These are phyloP conservation scores for Galeopsomyia nigrocyanea DNA, from an alignment of 2,888 invertebrate species.

Conservation along the genomic window DNA sequence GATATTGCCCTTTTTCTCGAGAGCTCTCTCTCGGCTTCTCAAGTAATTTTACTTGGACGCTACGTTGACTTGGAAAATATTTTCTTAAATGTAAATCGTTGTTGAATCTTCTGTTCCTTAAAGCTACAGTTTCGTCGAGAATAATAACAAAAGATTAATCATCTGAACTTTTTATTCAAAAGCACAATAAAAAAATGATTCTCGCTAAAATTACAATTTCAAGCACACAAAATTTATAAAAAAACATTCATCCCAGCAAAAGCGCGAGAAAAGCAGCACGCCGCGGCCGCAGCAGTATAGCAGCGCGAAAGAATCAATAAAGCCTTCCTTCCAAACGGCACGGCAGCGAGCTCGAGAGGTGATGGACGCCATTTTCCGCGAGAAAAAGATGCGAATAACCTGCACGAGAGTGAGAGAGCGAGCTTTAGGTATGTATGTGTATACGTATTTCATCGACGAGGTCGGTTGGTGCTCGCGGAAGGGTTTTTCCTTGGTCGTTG, in stretches of 20 bases:
- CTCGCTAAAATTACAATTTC: too few species aligned
- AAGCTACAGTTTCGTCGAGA: too few species aligned
- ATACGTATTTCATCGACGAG: conserved; percentile 40
- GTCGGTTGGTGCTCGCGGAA: conserved; percentile 40
- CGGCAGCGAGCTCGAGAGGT: not conserved
- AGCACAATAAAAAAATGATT: too few species aligned
- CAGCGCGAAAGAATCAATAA: conserved; percentile 21
- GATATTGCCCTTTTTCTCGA: conserved; percentile 22
- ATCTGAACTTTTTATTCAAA: too few species aligned
- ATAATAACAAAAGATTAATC: too few species aligned
- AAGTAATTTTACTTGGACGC: not conserved
- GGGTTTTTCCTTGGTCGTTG: conserved; percentile 50
- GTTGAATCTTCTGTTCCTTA: too few species aligned
- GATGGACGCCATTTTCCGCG: conserved; percentile 47
- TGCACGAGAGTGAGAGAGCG: conserved; percentile 3
- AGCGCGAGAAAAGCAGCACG: too few species aligned
- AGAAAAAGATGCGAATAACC: conserved; percentile 37
- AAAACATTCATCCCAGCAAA: too few species aligned
- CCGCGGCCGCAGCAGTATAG: too few species aligned
- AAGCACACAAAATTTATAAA: too few species aligned
- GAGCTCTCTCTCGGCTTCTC: not conserved
- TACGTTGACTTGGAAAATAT: not conserved
- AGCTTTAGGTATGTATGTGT: too few species aligned
- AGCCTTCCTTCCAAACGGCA: not conserved
- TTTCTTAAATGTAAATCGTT: too few species aligned